These are phyloP conservation scores for Oreochromis niloticus DNA, from an alignment of 2,113 vertebrate genomes.

Conservation along the genomic window DNA sequence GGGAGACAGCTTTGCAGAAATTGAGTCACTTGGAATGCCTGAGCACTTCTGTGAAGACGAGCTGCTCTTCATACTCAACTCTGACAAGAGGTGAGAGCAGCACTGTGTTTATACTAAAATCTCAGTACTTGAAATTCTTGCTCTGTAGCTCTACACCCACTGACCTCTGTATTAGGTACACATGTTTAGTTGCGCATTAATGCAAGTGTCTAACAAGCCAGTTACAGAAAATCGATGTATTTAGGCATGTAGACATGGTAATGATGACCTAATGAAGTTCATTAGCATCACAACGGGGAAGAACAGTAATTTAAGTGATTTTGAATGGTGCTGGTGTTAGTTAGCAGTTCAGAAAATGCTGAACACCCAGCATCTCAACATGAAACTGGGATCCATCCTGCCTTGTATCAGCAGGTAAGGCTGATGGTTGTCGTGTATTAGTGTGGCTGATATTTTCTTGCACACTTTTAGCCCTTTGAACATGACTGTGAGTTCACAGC, in stretches of 20 bases:
- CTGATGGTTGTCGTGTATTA: not conserved
- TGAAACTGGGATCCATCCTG: not conserved
- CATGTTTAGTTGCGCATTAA: not conserved
- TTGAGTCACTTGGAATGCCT: conserved; percentile 89
- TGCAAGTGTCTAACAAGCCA: not conserved
- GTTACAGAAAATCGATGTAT: not conserved
- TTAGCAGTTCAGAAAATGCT: not conserved
- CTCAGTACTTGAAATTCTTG: not conserved
- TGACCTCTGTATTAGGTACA: not conserved
- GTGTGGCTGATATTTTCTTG: not conserved
- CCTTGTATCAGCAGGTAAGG: not conserved
- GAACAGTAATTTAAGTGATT: not conserved
- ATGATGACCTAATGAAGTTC: not conserved
- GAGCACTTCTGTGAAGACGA: conserved; percentile 97
- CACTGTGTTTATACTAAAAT: not conserved
- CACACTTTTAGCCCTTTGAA: not conserved
- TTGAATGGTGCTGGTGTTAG: not conserved
- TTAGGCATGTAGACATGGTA: not conserved
- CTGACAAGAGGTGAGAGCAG: conserved; percentile 84
- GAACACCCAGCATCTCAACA: not conserved
- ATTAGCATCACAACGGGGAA: not conserved
- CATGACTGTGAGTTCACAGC: not conserved
- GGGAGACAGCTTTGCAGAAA: conserved; percentile 94
- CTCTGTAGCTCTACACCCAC: not conserved
- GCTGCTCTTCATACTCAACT: conserved; percentile 88